Evolutionary conservation across 2,113 vertebrate genomes (phyloP).

Genomic region (Thamnophis sirtalis): DNA sequence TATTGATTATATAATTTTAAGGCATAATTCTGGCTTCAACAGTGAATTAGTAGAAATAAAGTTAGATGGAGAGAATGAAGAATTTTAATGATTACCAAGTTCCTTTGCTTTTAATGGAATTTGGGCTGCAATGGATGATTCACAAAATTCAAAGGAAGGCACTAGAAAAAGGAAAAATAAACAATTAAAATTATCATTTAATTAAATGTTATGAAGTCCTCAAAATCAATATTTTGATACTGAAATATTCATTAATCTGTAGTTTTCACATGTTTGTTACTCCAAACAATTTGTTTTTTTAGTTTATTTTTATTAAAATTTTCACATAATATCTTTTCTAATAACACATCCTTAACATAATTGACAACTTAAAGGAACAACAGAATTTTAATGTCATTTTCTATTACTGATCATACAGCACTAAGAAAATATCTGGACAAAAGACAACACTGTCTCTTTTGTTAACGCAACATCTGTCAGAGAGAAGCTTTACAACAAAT

Average conservation of each 20-base stretch:
- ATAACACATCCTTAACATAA: not conserved
- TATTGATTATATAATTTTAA: conserved; percentile 34
- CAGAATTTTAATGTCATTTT: not conserved
- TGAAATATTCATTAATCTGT: not conserved
- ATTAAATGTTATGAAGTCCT: not conserved
- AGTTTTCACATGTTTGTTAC: not conserved
- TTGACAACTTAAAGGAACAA: not conserved
- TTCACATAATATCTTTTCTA: not conserved
- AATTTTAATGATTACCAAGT: conserved; percentile 76
- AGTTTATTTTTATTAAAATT: not conserved
- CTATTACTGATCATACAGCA: not conserved
- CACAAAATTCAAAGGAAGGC: conserved; percentile 80
- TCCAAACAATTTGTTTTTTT: not conserved
- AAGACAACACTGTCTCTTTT: not conserved
- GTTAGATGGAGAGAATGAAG: conserved; percentile 40
- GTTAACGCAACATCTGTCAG: conserved; percentile 13
- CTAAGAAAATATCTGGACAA: not conserved
- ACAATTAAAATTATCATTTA: conserved; percentile 17
- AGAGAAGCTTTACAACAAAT: conserved; percentile 39
- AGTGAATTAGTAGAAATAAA: conserved; percentile 32
- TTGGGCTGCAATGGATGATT: conserved; percentile 82
- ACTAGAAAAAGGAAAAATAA: conserved; percentile 66
- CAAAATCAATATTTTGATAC: not conserved
- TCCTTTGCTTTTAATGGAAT: conserved; percentile 88
- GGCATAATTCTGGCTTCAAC: conserved; percentile 25